Conservation (phyloP, 2,113 vertebrate species). For the Tor tambroides region DNA sequence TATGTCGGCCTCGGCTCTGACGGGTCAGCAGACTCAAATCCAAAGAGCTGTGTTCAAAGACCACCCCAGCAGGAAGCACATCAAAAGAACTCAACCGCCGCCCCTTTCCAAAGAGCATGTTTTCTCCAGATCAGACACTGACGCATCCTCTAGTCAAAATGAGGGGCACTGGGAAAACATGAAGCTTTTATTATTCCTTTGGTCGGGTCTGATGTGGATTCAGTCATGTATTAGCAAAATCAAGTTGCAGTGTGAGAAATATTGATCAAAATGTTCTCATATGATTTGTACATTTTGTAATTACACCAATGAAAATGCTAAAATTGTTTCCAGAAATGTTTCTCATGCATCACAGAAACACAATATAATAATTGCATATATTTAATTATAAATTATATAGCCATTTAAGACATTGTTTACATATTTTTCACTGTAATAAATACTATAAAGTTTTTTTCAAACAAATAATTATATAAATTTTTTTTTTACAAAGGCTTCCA, state of each 20-base stretch:
- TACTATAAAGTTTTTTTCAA: background rate
- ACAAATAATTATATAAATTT: background rate
- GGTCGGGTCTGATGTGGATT: background rate
- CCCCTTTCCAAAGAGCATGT: slow-evolving; percentile 53
- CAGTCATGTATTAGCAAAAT: slow-evolving; percentile 14
- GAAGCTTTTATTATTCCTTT: background rate
- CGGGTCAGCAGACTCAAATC: slow-evolving; percentile 46
- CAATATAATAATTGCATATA: background rate
- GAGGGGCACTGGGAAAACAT: slow-evolving; percentile 14
- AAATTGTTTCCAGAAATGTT: background rate
- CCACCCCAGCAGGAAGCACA: slow-evolving; percentile 60
- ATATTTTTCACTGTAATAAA: background rate
- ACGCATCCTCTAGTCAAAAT: slow-evolving; percentile 38
- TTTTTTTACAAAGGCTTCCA: background rate
- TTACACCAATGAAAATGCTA: background rate
- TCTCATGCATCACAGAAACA: background rate
- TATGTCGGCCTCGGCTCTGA: slow-evolving; percentile 29
- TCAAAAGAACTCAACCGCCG: slow-evolving; percentile 63
- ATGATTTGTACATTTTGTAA: background rate
- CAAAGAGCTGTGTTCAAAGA: slow-evolving; percentile 66
- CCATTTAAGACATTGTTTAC: background rate
- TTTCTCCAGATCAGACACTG: slow-evolving; percentile 56
- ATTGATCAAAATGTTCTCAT: background rate
- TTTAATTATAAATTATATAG: background rate
- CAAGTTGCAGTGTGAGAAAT: background rate